A percentile compares a stretch with the other conserved stretches of the same genome.
Conservation (phyloP, 2,888 invertebrate genomes). For the Megaustenia siamemsis region DNA sequence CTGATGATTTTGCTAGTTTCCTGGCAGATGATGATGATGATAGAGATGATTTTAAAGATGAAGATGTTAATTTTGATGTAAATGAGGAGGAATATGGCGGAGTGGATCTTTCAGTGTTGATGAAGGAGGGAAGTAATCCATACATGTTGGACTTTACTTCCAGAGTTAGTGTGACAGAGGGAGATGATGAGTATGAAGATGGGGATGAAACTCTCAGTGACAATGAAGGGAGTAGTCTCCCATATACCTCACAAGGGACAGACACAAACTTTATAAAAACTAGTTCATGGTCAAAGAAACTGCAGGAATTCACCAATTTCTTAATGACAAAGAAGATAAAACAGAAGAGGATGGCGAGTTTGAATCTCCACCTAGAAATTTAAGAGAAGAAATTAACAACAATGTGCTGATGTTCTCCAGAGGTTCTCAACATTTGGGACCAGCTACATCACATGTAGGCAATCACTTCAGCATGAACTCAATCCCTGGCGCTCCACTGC, state of each 20-base stretch:
- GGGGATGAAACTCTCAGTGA: conserved; percentile 25
- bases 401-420: conserved; percentile 30
- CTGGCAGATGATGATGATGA: conserved; percentile 51
- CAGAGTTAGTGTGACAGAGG: conserved; percentile 28
- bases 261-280: conserved; percentile 6
- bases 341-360: conserved; percentile 35
- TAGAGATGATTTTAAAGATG: conserved; percentile 40
- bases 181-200: conserved; percentile 31
- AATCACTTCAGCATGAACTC: not conserved
- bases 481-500: not conserved
- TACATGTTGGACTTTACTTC: conserved; percentile 53
- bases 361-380: conserved; percentile 45
- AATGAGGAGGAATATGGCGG: conserved; percentile 33
- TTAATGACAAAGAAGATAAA: not conserved
- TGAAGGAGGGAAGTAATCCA: conserved; percentile 39
- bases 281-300: conserved; percentile 28
- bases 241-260: not conserved
- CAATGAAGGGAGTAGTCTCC: not conserved
- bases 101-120: conserved; percentile 35
- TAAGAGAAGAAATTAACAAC: conserved; percentile 49
- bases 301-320: not conserved
- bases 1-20: conserved; percentile 50
- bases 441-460: not conserved
- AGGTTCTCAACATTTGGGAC: not conserved
- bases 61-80: conserved; percentile 46